Conservation (phyloP, 2,113 vertebrate genomes). For the Delphinus delphis region DNA sequence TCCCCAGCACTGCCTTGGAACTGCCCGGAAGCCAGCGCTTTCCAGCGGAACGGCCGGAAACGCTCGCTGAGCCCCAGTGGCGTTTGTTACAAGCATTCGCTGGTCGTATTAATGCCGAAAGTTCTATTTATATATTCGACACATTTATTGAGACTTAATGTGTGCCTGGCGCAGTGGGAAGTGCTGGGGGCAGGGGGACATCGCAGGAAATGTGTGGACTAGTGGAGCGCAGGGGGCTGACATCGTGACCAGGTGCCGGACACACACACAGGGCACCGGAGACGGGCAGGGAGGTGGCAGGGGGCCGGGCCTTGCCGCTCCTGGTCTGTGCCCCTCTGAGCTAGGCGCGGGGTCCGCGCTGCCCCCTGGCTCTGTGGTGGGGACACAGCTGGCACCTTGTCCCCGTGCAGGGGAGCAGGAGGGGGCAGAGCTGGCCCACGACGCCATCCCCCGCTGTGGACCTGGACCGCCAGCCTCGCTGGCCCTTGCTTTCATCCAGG, state of each 20-base stretch:
- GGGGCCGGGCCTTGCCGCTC: background rate
- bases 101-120: rapidly evolving
- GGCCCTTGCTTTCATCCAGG: background rate
- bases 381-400: background rate
- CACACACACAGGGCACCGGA: background rate
- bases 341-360: rapidly evolving
- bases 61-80: background rate
- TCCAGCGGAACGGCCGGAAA: background rate
- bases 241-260: rapidly evolving
- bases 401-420: rapidly evolving
- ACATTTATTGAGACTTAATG: rapidly evolving
- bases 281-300: rapidly evolving
- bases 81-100: background rate
- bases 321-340: too few species aligned
- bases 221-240: too few species aligned
- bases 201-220: rapidly evolving
- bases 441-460: rapidly evolving
- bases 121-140: rapidly evolving
- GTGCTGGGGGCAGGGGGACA: rapidly evolving
- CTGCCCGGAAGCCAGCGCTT: background rate
- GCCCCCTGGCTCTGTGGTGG: background rate
- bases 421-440: too few species aligned
- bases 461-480: rapidly evolving
- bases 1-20: background rate
- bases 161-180: rapidly evolving